Base-by-base conservation (phyloP, 2,888 invertebrate genomes). In the Saturnia japonica region DNA sequence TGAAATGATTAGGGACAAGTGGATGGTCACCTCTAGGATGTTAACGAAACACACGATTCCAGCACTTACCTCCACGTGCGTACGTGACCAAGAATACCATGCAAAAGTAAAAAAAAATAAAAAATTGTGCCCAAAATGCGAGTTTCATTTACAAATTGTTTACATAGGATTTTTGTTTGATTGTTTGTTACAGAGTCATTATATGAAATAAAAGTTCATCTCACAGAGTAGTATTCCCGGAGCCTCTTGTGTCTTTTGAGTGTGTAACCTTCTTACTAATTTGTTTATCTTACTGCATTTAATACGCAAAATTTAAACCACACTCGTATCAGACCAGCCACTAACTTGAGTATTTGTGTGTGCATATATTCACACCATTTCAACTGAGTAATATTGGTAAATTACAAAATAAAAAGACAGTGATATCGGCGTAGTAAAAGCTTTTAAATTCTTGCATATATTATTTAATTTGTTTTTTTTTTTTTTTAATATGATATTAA, bases 21-120 rank as follows among this genome's bases (percentile, higher is more conserved):
- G 68, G 75, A 74, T 79, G 75, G 74, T 74, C 78, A 14, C 8
- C 25, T 12, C 57, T 12, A 76, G 74, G 73, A 75, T n/a, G n/a
- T 54, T 54, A 54, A 54, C 54, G n/a, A 54, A 75, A 76, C 74
- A 72, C 81, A 80, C 79, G 79, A 77, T 72, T 73, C 62, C 69
- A 71, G 70, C 77, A 77, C 74, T 78, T 77, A 75, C 76, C 72
- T 71, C 74, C 74, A 74, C 70, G 69, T 70, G 74, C 71, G 77
- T 78, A 83, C 86, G 84, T 86, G 86, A 85, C 82, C 73, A 72
- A 78, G 78, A 79, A 79, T 77, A 25, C 42, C 66, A 42, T 54
- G 22, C 66, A 51, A 43, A 25, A 43, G 8, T 51, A 34, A 47
- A 25, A 43, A 34, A 45, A 19, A 12, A 22, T 25, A 43, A 47